Percentiles rank a stretch among this genome's conserved stretches.
Conservation (phyloP, 2,888 invertebrate species). For the Hetaerina titia region DNA sequence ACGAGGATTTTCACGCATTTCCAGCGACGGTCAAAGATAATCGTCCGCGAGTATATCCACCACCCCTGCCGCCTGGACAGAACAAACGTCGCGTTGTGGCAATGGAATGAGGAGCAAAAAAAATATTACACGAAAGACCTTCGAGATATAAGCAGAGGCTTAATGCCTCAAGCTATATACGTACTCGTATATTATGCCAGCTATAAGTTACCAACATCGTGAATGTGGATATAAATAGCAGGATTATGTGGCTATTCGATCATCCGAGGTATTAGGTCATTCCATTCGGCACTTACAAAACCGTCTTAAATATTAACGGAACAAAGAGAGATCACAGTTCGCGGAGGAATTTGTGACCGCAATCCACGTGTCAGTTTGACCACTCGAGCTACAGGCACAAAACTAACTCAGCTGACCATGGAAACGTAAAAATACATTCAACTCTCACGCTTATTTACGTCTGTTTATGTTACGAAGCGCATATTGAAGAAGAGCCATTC, state of each 20-base stretch:
- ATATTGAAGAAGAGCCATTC: no score
- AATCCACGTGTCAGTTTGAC: no score
- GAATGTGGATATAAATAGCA: not conserved
- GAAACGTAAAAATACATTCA: no score
- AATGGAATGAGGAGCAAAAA: not conserved
- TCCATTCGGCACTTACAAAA: not conserved
- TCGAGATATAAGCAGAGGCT: not conserved
- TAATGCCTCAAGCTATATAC: not conserved
- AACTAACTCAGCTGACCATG: no score
- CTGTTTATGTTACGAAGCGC: no score
- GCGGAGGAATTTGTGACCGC: no score
- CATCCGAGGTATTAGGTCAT: not conserved
- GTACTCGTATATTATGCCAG: not conserved
- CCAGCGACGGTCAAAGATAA: not conserved
- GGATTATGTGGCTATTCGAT: not conserved
- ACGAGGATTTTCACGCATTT: not conserved
- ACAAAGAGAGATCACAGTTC: not conserved
- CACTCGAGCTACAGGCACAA: no score
- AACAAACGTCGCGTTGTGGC: not conserved
- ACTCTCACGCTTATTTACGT: no score
- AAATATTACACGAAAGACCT: not conserved
- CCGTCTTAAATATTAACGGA: not conserved
- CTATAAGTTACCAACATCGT: not conserved
- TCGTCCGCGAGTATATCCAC: not conserved
- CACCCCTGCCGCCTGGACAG: not conserved